Evolutionary conservation across 1,140 invertebrate genomes (phyloP).

Genomic region (Eumeta japonica): DNA sequence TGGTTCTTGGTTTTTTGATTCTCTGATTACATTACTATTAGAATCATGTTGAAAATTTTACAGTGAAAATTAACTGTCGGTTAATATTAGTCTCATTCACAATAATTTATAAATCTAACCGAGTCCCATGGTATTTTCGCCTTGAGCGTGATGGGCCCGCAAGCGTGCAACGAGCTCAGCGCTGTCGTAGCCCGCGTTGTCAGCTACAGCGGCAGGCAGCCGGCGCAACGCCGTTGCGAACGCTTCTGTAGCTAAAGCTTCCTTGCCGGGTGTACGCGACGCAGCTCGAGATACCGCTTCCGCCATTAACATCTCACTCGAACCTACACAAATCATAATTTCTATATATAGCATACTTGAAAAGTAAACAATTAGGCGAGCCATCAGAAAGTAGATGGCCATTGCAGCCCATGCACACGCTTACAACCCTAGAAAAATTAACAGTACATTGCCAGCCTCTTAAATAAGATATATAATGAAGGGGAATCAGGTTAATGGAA

Average conservation of each 20-base stretch:
- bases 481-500: no score
- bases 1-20: no score
- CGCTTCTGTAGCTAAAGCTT: constrained; percentile 95
- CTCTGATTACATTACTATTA: no score
- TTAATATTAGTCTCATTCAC: constrained; percentile 6
- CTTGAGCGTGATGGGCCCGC: constrained; percentile 83
- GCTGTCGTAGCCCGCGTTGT: constrained; percentile 98
- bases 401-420: no score
- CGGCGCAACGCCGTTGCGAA: constrained; percentile 86
- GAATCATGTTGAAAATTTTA: no score
- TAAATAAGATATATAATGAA: no score
- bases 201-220: constrained; percentile 93
- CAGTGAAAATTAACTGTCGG: no score
- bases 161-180: constrained; percentile 90
- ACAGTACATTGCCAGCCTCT: no score
- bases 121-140: constrained; percentile 76
- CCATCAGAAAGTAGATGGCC: no score
- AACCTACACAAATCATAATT: constrained; percentile 62
- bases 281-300: constrained; percentile 84
- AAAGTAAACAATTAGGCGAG: background rate
- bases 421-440: background rate
- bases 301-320: constrained; percentile 96
- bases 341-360: background rate
- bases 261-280: constrained; percentile 91
- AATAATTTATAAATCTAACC: constrained; percentile 55